Evolutionary conservation across 2,797 vertebrate species (phyloP).

Genomic region (Gadopsis bispinosus): DNA sequence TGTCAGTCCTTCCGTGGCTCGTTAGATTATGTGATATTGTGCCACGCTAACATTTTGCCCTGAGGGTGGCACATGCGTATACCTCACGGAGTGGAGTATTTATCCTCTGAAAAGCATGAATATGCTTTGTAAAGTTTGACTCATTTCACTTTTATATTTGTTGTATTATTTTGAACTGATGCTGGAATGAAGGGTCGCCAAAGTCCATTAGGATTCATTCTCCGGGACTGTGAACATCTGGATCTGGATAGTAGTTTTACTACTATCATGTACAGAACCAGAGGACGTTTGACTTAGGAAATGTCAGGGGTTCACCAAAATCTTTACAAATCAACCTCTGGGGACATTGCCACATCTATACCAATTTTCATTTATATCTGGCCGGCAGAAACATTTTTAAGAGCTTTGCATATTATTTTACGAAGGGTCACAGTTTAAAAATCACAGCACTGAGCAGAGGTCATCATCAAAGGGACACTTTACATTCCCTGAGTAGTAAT

Average conservation of each 20-base stretch:
- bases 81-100: neutral
- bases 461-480: slow-evolving; percentile 39
- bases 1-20: neutral
- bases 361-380: neutral
- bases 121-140: neutral
- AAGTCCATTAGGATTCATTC: no score
- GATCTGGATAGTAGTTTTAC: no score
- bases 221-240: no score
- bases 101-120: neutral
- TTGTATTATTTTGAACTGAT: neutral
- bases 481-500: slow-evolving; percentile 35
- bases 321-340: slow-evolving; percentile 4
- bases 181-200: no score
- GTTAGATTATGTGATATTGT: neutral
- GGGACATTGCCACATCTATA: neutral
- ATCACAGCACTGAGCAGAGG: slow-evolving; percentile 24
- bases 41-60: neutral
- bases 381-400: slow-evolving; percentile 14
- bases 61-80: neutral
- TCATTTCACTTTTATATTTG: neutral
- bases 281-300: neutral
- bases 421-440: slow-evolving; percentile 18
- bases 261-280: neutral
- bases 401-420: neutral
- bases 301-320: slow-evolving; percentile 17